Base-by-base conservation (phyloP, 1,140 invertebrate species). In the Zophobas atratus region DNA sequence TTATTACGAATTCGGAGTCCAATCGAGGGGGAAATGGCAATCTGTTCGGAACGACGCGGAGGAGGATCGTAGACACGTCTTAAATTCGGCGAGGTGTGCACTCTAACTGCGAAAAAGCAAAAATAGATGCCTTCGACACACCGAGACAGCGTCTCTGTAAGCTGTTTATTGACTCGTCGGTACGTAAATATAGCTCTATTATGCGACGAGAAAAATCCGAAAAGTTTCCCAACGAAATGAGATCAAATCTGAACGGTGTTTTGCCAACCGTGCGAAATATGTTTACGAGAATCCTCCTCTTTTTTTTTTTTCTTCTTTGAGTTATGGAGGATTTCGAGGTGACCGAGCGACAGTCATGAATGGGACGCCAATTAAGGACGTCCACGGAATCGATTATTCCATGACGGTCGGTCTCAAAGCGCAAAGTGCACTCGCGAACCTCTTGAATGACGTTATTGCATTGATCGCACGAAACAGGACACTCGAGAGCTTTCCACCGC, bases 171-270 rank as follows among this genome's bases (percentile, higher is more conserved):
- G 56, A 67, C n/a, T 43, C 33, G 39, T 67, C 60, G 39, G n/a
- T 67, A 43, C 38, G 60, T 67, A 67, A 67, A 67, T 67, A 67
- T 67, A 67, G 60, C 60, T 67, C 39, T 33, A 67, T 67, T 67
- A 67, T 67, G 39, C 39, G 20, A 20, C 20, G 39, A 43, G 60
- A 67, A 67, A 67, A 67, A 67, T 67, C 39, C 60, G 60, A 67
- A 41, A 43, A 60, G n/a, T 60, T 60, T 60, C 56, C 56, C 56
- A 35, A 60, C 56, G 39, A 43, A 33, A 67, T 67, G 33, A 36
- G 60, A 67, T 67, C 60, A 67, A 67, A 67, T 67, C 55, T 2
- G 20, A 8, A 53, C 49, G 49, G 6, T 53, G 49, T 53, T 20
- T 53, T 36, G 56, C 35, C 56, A 36, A 60, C 56, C 56, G 56